These are phyloP conservation scores for Sciurus vulgaris DNA, from an alignment of 2,797 vertebrate species.

Conservation along the genomic window DNA sequence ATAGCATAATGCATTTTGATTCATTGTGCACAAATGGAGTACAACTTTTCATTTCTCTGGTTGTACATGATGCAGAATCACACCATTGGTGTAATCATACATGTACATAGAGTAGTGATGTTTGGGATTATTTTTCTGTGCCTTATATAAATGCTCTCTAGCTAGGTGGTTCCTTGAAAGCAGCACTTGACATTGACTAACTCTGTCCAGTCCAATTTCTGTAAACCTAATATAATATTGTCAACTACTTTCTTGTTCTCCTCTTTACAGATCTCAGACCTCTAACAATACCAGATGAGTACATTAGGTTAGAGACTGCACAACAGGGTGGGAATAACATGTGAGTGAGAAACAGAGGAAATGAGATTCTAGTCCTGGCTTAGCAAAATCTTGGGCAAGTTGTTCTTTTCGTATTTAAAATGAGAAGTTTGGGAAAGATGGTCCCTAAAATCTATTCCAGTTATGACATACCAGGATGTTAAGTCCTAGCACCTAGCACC, in stretches of 20 bases:
- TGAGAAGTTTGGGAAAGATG: slow-evolving; percentile 19
- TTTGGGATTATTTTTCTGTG: background rate
- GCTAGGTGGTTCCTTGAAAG: background rate
- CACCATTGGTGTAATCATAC: too few species aligned
- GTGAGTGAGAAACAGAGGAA: slow-evolving; percentile 48
- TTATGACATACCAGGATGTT: background rate
- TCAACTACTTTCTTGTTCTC: slow-evolving; percentile 51
- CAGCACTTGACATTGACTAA: background rate
- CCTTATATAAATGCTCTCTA: slow-evolving; percentile 51
- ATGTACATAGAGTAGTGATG: too few species aligned
- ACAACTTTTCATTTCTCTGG: too few species aligned
- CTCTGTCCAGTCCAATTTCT: slow-evolving; percentile 37
- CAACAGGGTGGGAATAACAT: slow-evolving; percentile 8
- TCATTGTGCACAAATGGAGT: too few species aligned
- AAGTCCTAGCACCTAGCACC: slow-evolving; percentile 51
- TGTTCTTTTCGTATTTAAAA: slow-evolving; percentile 58
- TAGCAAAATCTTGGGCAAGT: slow-evolving; percentile 45
- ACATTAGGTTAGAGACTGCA: background rate
- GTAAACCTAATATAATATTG: slow-evolving; percentile 37
- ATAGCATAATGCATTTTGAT: too few species aligned
- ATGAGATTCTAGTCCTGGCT: background rate
- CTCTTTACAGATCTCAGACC: background rate
- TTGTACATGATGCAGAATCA: too few species aligned
- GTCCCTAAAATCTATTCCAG: slow-evolving; percentile 62
- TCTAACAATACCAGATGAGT: slow-evolving; percentile 24